These are phyloP conservation scores for Ptilonorhynchus violaceus DNA, from an alignment of 2,113 vertebrate species.

Conservation along the genomic window DNA sequence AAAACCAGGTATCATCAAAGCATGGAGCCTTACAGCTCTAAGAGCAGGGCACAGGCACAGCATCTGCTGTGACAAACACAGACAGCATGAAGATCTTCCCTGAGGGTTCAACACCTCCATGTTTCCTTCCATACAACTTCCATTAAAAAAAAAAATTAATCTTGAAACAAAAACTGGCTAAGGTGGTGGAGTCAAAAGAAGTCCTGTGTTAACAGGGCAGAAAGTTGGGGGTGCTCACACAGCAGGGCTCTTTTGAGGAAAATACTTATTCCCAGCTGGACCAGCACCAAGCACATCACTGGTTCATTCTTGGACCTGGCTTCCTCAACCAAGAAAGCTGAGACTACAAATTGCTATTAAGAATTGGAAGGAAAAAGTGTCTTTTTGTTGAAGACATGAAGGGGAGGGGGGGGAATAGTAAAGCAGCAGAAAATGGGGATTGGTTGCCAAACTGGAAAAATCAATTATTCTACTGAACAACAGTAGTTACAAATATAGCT, in stretches of 20 bases:
- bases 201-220: background rate
- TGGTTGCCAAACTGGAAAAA: conserved; percentile 61
- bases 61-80: background rate
- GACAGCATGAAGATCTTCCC: background rate
- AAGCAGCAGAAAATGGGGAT: conserved; percentile 33
- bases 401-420: background rate
- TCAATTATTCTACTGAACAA: conserved; percentile 62
- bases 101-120: background rate
- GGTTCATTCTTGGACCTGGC: background rate
- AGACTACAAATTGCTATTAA: conserved; percentile 26
- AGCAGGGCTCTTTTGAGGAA: background rate
- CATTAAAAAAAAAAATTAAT: background rate
- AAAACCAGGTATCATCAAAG: background rate
- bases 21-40: background rate
- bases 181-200: background rate
- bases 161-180: background rate
- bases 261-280: background rate
- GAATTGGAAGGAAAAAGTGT: background rate
- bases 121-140: background rate
- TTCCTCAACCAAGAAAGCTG: background rate
- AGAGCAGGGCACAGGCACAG: background rate
- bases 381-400: background rate
- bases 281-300: background rate
- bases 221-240: background rate
- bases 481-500: conserved; percentile 61